Percentiles rank a stretch among this genome's conserved stretches.
phyloP scores from a whole-genome alignment of 1,140 invertebrate species.

The Sitobion miscanthi region DNA sequence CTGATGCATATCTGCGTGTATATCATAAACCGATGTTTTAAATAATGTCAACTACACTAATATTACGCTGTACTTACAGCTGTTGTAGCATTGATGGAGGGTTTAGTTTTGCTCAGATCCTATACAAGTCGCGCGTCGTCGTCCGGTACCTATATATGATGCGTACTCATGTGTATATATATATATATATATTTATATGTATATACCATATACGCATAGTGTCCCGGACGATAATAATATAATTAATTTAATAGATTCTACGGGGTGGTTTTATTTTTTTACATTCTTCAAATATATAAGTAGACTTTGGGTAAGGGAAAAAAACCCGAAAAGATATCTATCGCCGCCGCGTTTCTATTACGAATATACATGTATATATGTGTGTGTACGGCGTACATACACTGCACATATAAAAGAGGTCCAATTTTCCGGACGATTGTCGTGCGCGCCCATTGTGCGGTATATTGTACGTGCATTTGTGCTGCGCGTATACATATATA shows the following conservation, averaged over 20 bases:
- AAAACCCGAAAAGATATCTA: neutral
- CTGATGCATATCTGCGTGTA: neutral
- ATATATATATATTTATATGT: neutral
- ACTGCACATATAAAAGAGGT: slow-evolving; percentile 40
- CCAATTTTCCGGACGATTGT: slow-evolving; percentile 55
- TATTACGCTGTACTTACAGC: neutral
- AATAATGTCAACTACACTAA: neutral
- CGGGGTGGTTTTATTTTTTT: neutral
- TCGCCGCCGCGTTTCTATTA: neutral
- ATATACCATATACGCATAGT: neutral
- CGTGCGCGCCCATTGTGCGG: slow-evolving; percentile 30
- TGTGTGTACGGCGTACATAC: neutral
- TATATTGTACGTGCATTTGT: slow-evolving; percentile 3
- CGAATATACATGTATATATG: neutral
- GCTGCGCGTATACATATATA: neutral
- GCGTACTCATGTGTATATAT: neutral
- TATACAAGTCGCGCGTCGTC: neutral
- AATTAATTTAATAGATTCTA: slow-evolving; percentile 35
- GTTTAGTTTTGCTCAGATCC: neutral
- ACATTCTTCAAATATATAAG: neutral
- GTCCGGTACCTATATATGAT: neutral
- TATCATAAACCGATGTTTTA: neutral
- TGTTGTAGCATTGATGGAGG: too few species aligned
- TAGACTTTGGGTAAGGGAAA: neutral
- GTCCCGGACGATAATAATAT: neutral